Evolutionary conservation across 2,888 invertebrate species (phyloP).

Genomic region (Drosophila emarginata): DNA sequence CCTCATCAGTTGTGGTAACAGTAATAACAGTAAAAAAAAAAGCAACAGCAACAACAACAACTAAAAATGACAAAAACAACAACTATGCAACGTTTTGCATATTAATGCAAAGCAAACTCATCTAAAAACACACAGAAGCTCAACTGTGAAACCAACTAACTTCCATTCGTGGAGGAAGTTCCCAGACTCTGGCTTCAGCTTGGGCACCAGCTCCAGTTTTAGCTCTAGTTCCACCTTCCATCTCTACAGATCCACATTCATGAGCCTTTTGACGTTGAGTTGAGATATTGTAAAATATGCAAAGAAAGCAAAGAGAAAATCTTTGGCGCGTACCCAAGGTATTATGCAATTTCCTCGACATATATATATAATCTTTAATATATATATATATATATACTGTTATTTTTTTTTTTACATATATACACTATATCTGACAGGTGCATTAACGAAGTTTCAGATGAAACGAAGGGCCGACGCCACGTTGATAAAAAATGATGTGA

Average conservation of each 20-base stretch:
- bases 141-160: constrained; percentile 19
- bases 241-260: constrained; percentile 18
- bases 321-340: constrained; percentile 45
- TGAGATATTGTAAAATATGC: constrained; percentile 32
- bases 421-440: constrained; percentile 74
- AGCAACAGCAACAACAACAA: constrained; percentile 3
- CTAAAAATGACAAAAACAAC: neutral
- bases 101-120: constrained; percentile 54
- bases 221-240: neutral
- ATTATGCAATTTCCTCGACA: constrained; percentile 72
- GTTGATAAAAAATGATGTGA: constrained; percentile 75
- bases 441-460: constrained; percentile 69
- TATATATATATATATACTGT: neutral
- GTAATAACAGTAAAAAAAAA: constrained; percentile 8
- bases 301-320: constrained; percentile 31
- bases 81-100: constrained; percentile 59
- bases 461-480: constrained; percentile 16
- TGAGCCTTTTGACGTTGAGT: constrained; percentile 35
- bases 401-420: constrained; percentile 9
- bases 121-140: constrained; percentile 48
- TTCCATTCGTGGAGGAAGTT: constrained; percentile 19
- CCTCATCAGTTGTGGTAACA: constrained; percentile 28
- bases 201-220: neutral
- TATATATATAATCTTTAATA: constrained; percentile 48
- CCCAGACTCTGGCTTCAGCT: neutral